Evolutionary conservation across 2,797 vertebrate species (phyloP).

Genomic region (Alosa sapidissima): DNA sequence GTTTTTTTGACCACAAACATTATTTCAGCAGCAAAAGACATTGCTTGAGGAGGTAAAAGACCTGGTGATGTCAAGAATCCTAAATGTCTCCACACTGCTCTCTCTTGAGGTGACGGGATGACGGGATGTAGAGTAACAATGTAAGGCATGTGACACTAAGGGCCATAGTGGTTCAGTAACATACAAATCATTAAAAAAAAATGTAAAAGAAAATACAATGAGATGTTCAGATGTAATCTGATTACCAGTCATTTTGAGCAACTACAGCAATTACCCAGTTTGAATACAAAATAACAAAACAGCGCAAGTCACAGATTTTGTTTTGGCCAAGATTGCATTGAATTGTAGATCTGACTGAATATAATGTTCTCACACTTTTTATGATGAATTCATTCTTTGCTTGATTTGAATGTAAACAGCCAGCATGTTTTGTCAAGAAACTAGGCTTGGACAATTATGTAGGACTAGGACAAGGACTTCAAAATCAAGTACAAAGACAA

Average conservation of each 20-base stretch:
- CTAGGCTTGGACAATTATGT: not conserved
- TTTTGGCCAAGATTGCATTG: not conserved
- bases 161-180: conserved; percentile 20
- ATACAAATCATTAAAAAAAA: not conserved
- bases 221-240: not conserved
- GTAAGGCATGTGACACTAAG: conserved; percentile 17
- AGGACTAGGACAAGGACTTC: not conserved
- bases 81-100: not conserved
- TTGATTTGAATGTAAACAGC: conserved; percentile 16
- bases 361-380: not conserved
- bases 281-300: not conserved
- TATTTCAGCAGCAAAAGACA: not conserved
- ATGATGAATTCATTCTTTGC: not conserved
- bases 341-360: not conserved
- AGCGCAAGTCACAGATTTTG: not conserved
- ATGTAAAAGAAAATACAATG: not conserved
- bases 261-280: not conserved
- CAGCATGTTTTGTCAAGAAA: not conserved
- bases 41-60: not conserved
- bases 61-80: not conserved
- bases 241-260: not conserved
- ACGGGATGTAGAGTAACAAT: conserved; percentile 22
- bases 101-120: not conserved
- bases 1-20: not conserved
- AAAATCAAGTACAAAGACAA: conserved; percentile 9